phyloP scores from a whole-genome alignment of 2,888 invertebrate genomes.

The Dynastes hyllus region DNA sequence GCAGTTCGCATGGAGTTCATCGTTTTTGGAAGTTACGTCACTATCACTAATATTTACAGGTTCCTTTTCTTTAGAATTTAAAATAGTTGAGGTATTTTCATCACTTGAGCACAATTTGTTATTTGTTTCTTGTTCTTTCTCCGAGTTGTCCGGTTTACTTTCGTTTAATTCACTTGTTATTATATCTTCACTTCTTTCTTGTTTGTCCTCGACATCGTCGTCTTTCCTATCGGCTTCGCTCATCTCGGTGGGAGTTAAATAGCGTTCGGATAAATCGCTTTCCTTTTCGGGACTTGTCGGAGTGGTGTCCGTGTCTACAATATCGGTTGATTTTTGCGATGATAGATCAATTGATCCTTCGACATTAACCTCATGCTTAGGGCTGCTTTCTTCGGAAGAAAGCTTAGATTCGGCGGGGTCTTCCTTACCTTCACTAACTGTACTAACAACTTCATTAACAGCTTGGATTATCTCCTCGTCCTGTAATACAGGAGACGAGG shows the following conservation, averaged over 20 bases:
- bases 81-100: slow-evolving; percentile 53
- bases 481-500: slow-evolving; percentile 69
- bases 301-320: slow-evolving; percentile 59
- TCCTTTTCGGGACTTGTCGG: slow-evolving; percentile 74
- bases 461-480: slow-evolving; percentile 74
- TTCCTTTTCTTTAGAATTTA: slow-evolving; percentile 54
- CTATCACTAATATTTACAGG: slow-evolving; percentile 59
- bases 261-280: slow-evolving; percentile 81
- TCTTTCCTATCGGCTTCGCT: slow-evolving; percentile 69
- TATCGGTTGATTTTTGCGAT: slow-evolving; percentile 56
- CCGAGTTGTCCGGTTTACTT: slow-evolving; percentile 54
- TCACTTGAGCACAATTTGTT: slow-evolving; percentile 54
- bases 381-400: slow-evolving; percentile 55
- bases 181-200: slow-evolving; percentile 54
- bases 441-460: slow-evolving; percentile 73
- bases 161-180: slow-evolving; percentile 55
- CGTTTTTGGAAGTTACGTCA: slow-evolving; percentile 55
- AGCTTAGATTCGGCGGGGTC: slow-evolving; percentile 59
- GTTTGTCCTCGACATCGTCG: slow-evolving; percentile 59
- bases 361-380: slow-evolving; percentile 57
- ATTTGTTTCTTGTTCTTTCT: slow-evolving; percentile 52
- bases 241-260: slow-evolving; percentile 80
- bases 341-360: slow-evolving; percentile 42
- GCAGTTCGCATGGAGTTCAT: slow-evolving; percentile 17
- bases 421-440: slow-evolving; percentile 66